Conservation (phyloP, 2,797 vertebrate genomes). For the Syncerus caffer region DNA sequence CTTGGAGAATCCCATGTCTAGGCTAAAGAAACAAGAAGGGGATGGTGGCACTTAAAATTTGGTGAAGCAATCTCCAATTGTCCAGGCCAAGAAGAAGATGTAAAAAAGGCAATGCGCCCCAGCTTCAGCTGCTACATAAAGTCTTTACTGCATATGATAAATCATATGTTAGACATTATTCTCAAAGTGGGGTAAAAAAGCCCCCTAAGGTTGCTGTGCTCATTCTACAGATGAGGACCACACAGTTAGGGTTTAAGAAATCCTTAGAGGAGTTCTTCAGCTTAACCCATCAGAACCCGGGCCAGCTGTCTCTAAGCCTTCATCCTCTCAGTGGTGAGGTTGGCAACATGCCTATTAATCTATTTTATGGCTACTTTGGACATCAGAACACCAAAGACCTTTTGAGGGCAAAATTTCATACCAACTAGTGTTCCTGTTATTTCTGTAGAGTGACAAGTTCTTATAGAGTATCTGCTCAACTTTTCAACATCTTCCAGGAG, state of each 20-base stretch:
- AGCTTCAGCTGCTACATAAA: neutral
- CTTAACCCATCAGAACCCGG: neutral
- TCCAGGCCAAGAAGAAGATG: neutral
- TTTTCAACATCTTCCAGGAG: neutral
- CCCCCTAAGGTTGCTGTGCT: neutral
- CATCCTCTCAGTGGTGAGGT: neutral
- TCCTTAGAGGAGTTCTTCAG: neutral
- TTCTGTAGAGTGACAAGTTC: neutral
- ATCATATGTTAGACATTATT: neutral
- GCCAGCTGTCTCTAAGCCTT: neutral
- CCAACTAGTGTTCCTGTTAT: neutral
- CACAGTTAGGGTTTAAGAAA: neutral
- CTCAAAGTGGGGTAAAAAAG: neutral
- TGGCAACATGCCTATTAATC: rapidly evolving
- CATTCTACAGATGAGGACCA: neutral
- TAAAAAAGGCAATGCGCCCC: neutral
- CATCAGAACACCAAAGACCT: neutral
- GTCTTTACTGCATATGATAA: neutral
- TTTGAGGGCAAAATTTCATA: neutral
- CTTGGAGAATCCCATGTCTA: neutral
- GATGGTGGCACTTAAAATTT: neutral
- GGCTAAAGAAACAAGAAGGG: neutral
- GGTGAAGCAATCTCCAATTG: neutral
- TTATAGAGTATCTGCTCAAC: neutral
- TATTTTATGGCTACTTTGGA: neutral